A percentile compares a stretch with the other conserved stretches of the same genome.
These are phyloP conservation scores for Hirtodrosophila duncani DNA, from an alignment of 2,888 invertebrate species.

Conservation along the genomic window DNA sequence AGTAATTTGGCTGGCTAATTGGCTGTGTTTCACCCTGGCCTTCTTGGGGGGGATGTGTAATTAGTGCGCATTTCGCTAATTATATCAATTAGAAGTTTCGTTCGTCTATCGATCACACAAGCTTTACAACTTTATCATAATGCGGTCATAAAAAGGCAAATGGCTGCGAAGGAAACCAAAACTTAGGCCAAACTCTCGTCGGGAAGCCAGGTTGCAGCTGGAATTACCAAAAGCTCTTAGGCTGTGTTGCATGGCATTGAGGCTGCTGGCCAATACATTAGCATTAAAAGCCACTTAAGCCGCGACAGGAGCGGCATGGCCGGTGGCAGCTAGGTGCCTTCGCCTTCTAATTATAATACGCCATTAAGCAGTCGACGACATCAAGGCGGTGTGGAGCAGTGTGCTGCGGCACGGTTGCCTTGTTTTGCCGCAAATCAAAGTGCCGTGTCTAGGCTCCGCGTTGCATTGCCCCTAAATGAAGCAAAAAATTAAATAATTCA, in stretches of 20 bases:
- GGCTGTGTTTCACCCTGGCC: slow-evolving; percentile 12
- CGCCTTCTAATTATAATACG: slow-evolving; percentile 70
- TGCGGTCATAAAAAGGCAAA: slow-evolving; percentile 34
- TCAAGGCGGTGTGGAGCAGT: not conserved
- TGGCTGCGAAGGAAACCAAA: slow-evolving; percentile 16
- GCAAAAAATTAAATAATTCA: slow-evolving; percentile 78
- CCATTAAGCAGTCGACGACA: slow-evolving; percentile 59
- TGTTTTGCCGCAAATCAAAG: slow-evolving; percentile 64
- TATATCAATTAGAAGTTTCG: too few species aligned
- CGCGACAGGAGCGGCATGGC: slow-evolving; percentile 39
- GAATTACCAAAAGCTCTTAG: slow-evolving; percentile 37
- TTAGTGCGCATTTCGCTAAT: slow-evolving; percentile 4
- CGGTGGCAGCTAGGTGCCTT: not conserved
- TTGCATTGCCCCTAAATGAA: slow-evolving; percentile 58
- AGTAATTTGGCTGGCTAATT: slow-evolving; percentile 54
- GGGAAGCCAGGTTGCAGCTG: slow-evolving; percentile 8
- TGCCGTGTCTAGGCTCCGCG: slow-evolving; percentile 35
- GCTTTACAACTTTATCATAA: slow-evolving; percentile 74
- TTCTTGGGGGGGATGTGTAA: slow-evolving; percentile 1
- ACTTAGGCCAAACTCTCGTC: slow-evolving; percentile 30
- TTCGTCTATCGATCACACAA: slow-evolving; percentile 36
- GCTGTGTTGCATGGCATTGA: slow-evolving; percentile 42
- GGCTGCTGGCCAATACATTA: slow-evolving; percentile 54
- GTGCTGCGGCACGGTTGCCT: slow-evolving; percentile 18
- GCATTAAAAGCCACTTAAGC: slow-evolving; percentile 73